These are phyloP conservation scores for Chaenocephalus aceratus DNA, from an alignment of 2,113 vertebrate species.

Conservation along the genomic window DNA sequence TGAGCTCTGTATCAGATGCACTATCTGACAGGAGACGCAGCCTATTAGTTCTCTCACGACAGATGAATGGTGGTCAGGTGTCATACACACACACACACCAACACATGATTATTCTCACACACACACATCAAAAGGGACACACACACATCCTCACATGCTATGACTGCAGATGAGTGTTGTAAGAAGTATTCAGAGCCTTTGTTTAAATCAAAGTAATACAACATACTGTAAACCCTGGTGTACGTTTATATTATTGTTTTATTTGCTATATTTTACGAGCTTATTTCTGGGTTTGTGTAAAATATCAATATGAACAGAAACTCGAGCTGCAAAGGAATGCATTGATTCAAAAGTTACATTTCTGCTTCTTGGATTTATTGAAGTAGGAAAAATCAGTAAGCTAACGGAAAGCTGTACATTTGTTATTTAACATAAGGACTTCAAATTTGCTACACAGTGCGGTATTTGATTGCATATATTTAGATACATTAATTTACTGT, in stretches of 20 bases:
- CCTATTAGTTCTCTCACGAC: slow-evolving; percentile 53
- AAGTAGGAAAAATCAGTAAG: neutral
- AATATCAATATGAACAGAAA: neutral
- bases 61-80: slow-evolving; percentile 78
- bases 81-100: slow-evolving; percentile 8
- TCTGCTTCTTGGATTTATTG: neutral
- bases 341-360: neutral
- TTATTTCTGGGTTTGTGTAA: neutral
- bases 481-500: too few species aligned
- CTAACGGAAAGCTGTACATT: neutral
- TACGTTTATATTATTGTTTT: too few species aligned
- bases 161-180: neutral
- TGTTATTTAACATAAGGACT: too few species aligned
- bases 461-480: neutral
- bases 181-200: neutral
- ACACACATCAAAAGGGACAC: neutral
- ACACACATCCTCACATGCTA: neutral
- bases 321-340: neutral
- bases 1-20: slow-evolving; percentile 50
- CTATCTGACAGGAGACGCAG: slow-evolving; percentile 67
- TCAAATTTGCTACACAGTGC: neutral
- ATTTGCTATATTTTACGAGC: neutral
- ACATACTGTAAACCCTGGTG: too few species aligned
- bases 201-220: neutral
- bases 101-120: neutral